Percentiles rank a stretch among this genome's conserved stretches.
phyloP scores from a whole-genome alignment of 2,888 invertebrate genomes.

The Philopedon plagiatum region DNA sequence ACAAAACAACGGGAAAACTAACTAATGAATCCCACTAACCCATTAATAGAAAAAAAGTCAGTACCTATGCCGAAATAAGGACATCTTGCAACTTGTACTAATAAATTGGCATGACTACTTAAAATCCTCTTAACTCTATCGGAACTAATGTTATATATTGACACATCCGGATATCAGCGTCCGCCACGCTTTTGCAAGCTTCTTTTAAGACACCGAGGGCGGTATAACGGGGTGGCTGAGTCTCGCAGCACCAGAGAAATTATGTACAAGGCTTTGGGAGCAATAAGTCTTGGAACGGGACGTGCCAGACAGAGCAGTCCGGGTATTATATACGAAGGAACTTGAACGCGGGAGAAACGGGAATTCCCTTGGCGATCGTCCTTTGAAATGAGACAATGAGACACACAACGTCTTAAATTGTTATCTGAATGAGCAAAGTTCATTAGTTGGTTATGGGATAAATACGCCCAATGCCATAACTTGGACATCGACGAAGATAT shows the following conservation, averaged over 20 bases:
- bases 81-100: background rate
- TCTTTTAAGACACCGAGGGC: constrained; percentile 15
- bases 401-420: constrained; percentile 66
- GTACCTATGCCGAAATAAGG: too few relatives aligned
- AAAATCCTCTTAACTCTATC: background rate
- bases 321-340: constrained; percentile 68
- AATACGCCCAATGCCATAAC: constrained; percentile 34
- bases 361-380: constrained; percentile 67
- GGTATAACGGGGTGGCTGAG: constrained; percentile 46
- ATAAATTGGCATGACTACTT: background rate
- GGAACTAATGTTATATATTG: background rate
- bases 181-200: background rate
- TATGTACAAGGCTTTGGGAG: constrained; percentile 71
- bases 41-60: too few relatives aligned
- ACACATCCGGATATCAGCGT: constrained; percentile 1
- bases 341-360: constrained; percentile 53
- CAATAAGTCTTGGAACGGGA: constrained; percentile 68
- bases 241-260: constrained; percentile 64
- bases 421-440: constrained; percentile 66
- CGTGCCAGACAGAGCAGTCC: constrained; percentile 70
- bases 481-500: constrained; percentile 16
- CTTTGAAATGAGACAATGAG: constrained; percentile 67
- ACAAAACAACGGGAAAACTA: too few relatives aligned
- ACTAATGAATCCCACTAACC: too few relatives aligned
- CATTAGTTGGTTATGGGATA: constrained; percentile 57